Evolutionary conservation across 2,888 invertebrate species (phyloP).

Genomic region (Aromia moschata): DNA sequence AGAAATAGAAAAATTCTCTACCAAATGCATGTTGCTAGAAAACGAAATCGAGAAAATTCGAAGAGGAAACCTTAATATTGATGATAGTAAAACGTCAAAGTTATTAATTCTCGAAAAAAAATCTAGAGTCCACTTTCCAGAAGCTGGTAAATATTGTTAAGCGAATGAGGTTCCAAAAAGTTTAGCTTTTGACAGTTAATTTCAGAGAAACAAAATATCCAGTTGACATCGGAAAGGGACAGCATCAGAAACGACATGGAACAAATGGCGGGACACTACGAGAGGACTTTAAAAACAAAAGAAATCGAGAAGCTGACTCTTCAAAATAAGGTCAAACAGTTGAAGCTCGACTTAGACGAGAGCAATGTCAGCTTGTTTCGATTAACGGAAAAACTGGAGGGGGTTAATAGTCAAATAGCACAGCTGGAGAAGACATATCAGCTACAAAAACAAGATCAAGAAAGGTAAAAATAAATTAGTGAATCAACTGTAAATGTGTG

Average conservation of each 20-base stretch:
- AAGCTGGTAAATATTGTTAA: conserved; percentile 64
- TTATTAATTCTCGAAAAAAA: conserved; percentile 66
- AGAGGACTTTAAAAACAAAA: conserved; percentile 67
- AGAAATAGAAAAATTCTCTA: conserved; percentile 66
- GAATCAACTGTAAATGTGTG: no score
- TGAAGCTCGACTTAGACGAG: conserved; percentile 60
- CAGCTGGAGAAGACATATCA: conserved; percentile 51
- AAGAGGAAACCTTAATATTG: conserved; percentile 59
- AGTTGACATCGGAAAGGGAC: conserved; percentile 69
- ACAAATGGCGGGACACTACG: conserved; percentile 66
- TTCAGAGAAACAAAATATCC: conserved; percentile 69
- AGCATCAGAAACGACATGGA: conserved; percentile 69
- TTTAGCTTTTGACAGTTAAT: conserved; percentile 59
- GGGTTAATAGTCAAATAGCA: conserved; percentile 52
- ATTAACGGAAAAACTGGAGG: conserved; percentile 49
- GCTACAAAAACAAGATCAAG: conserved; percentile 30
- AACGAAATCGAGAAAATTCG: conserved; percentile 62
- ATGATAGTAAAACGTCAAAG: conserved; percentile 53
- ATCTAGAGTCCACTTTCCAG: conserved; percentile 68
- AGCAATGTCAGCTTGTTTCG: conserved; percentile 53
- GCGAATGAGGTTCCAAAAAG: background rate
- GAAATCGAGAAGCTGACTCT: conserved; percentile 68
- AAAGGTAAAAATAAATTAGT: conserved; percentile 23
- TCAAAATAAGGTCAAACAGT: conserved; percentile 59
- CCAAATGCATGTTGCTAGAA: conserved; percentile 67